Conservation (phyloP, 2,797 vertebrate genomes). For the Danio kyathit region DNA sequence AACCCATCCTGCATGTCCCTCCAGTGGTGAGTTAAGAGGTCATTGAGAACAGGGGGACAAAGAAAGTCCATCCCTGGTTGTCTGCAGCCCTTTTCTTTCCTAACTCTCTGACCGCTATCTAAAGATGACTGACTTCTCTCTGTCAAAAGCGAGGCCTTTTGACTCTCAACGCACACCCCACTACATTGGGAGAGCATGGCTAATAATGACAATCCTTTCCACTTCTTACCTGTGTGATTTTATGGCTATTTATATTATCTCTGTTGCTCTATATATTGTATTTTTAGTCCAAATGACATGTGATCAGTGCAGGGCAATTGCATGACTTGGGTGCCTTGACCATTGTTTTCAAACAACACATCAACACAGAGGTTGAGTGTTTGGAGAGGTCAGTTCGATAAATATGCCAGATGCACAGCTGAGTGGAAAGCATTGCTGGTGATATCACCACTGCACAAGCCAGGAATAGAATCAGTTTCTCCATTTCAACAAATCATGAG, state of each 20-base stretch:
- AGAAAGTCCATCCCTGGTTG: constrained; percentile 61
- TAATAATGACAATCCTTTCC: constrained; percentile 32
- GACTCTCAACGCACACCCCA: not conserved
- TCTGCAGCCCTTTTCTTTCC: constrained; percentile 23
- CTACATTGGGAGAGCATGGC: constrained; percentile 54
- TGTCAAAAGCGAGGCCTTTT: constrained; percentile 28
- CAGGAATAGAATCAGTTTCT: constrained; percentile 47
- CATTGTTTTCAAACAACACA: constrained; percentile 32
- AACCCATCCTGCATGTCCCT: constrained; percentile 63
- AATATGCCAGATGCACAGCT: constrained; percentile 50
- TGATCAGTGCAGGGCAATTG: constrained; percentile 35
- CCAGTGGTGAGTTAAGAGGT: constrained; percentile 62
- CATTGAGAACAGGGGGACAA: constrained; percentile 61
- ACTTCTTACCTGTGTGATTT: constrained; percentile 50
- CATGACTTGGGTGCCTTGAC: constrained; percentile 44
- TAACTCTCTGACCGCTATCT: constrained; percentile 4
- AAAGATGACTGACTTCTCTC: constrained; percentile 27
- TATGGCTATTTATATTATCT: constrained; percentile 62
- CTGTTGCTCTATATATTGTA: constrained; percentile 54
- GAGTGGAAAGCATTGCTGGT: constrained; percentile 52
- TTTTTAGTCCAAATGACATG: constrained; percentile 62
- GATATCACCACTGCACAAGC: constrained; percentile 57
- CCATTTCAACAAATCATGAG: constrained; percentile 51
- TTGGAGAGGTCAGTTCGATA: constrained; percentile 45
- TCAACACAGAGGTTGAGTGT: constrained; percentile 44